These are phyloP conservation scores for Polietes domitor DNA, from an alignment of 2,888 invertebrate species.

Conservation along the genomic window DNA sequence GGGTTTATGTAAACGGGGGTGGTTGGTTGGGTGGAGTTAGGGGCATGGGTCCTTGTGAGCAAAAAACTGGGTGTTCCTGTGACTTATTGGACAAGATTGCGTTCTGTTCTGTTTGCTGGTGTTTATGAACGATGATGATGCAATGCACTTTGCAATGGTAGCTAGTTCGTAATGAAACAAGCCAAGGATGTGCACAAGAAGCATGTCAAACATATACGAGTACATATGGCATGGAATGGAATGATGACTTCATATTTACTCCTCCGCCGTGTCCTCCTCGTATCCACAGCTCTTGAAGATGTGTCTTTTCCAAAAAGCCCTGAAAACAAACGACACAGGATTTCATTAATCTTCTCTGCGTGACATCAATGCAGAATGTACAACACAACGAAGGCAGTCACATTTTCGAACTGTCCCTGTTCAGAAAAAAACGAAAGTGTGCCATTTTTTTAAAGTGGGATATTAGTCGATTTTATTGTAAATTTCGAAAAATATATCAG, in stretches of 20 bases:
- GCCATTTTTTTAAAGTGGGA: no score
- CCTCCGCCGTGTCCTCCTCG: neutral
- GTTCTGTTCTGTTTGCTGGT: no score
- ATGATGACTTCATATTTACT: constrained; percentile 15
- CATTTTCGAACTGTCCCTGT: neutral
- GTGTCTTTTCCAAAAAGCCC: neutral
- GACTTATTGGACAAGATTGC: neutral
- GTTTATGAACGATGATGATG: constrained; percentile 11
- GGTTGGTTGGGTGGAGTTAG: neutral
- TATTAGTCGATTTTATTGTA: no score
- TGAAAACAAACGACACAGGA: constrained; percentile 22
- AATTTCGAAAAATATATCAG: no score
- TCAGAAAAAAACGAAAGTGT: no score
- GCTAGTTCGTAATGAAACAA: neutral
- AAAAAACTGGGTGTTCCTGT: neutral
- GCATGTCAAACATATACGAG: neutral
- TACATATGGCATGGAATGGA: neutral
- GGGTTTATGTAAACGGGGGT: neutral
- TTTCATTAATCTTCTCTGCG: constrained; percentile 52
- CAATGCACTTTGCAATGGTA: neutral
- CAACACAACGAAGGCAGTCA: no score
- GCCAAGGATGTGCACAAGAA: neutral
- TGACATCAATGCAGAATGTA: constrained; percentile 45
- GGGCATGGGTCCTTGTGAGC: neutral
- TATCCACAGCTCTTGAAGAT: neutral